Conservation (phyloP, 2,113 vertebrate genomes). For the Oncorhynchus masou region DNA sequence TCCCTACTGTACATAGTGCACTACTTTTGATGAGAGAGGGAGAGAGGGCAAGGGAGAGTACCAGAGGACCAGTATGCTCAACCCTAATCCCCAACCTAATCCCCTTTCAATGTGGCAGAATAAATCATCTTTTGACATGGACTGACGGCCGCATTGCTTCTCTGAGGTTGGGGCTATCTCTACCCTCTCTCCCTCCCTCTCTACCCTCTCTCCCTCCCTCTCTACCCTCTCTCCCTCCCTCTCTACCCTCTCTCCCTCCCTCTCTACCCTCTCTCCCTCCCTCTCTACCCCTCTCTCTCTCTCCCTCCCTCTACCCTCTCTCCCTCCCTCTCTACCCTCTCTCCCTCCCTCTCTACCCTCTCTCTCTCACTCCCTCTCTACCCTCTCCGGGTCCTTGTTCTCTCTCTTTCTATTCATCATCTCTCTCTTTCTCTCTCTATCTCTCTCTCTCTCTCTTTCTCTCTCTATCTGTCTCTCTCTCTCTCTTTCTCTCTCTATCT, state of each 20-base stretch:
- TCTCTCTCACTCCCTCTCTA: too few relatives aligned
- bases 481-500: neutral
- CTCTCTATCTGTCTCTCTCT: neutral
- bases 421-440: neutral
- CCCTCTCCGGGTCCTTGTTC: neutral
- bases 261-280: too few relatives aligned
- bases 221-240: too few relatives aligned
- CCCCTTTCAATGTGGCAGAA: slow-evolving; percentile 14
- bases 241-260: neutral
- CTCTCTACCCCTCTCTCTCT: too few relatives aligned
- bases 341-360: too few relatives aligned
- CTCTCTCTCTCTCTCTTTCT: too few relatives aligned
- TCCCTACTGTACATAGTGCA: too few relatives aligned
- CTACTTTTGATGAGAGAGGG: too few relatives aligned
- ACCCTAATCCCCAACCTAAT: slow-evolving; percentile 10
- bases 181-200: neutral
- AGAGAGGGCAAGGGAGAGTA: neutral
- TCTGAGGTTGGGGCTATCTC: neutral
- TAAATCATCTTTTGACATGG: neutral
- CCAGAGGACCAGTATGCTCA: neutral
- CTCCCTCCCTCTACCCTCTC: neutral
- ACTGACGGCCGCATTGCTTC: neutral
- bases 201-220: too few relatives aligned
- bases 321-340: too few relatives aligned
- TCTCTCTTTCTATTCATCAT: too few relatives aligned